Percentiles rank a stretch among this genome's conserved stretches.
Evolutionary conservation across 2,888 invertebrate genomes (phyloP).

Genomic region (Drosophila meridionalis): DNA sequence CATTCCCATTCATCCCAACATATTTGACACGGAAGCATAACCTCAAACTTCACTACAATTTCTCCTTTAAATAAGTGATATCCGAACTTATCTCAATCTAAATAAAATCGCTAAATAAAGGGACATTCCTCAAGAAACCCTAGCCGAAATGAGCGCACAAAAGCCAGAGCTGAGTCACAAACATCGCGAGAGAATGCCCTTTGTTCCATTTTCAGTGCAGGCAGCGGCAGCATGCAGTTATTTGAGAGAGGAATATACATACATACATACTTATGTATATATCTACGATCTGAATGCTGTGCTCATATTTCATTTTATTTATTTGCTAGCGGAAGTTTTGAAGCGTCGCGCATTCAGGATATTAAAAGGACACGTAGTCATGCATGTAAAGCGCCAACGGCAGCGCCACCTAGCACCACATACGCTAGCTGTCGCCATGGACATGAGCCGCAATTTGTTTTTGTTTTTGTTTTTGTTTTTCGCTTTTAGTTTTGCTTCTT

Average conservation of each 20-base stretch:
- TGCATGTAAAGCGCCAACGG: slow-evolving; percentile 66
- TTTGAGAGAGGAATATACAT: neutral
- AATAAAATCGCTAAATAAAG: neutral
- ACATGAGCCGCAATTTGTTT: slow-evolving; percentile 23
- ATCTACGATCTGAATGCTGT: slow-evolving; percentile 10
- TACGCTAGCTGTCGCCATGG: slow-evolving; percentile 59
- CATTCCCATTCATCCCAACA: too few relatives aligned
- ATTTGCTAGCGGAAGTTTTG: slow-evolving; percentile 68
- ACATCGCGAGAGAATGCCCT: neutral
- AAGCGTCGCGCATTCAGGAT: slow-evolving; percentile 64
- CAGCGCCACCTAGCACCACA: slow-evolving; percentile 48
- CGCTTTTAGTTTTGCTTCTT: slow-evolving; percentile 5
- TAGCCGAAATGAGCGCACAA: slow-evolving; percentile 16
- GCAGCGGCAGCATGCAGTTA: slow-evolving; percentile 6
- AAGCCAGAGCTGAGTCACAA: neutral
- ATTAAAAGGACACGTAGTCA: slow-evolving; percentile 79
- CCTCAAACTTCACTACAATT: neutral
- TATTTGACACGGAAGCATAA: neutral
- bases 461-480: slow-evolving; percentile 4
- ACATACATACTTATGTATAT: neutral
- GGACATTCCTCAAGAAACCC: neutral
- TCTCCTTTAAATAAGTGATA: too few relatives aligned
- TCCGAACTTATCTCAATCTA: too few relatives aligned
- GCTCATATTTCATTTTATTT: slow-evolving; percentile 58
- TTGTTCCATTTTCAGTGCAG: neutral